Evolutionary conservation across 2,888 invertebrate genomes (phyloP).

Genomic region (Pilophorus perplexus): DNA sequence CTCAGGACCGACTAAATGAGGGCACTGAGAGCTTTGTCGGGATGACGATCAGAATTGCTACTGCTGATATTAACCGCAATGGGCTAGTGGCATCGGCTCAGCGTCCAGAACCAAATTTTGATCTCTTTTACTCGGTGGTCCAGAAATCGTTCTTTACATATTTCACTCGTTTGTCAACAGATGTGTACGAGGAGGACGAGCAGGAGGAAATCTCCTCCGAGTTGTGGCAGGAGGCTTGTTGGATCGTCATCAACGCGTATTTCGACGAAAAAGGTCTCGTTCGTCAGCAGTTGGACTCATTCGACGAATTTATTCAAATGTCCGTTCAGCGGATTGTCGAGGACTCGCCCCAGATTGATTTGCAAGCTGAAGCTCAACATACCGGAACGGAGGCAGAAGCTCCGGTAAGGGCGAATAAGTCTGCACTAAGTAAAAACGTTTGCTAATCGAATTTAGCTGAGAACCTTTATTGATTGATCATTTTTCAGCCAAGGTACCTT

Average conservation of each 20-base stretch:
- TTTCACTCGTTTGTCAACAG: too few species aligned
- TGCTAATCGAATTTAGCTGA: background rate
- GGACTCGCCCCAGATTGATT: constrained; percentile 96
- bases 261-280: constrained; percentile 99
- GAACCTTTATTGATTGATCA: background rate
- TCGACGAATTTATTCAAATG: constrained; percentile 99
- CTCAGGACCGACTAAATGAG: too few species aligned
- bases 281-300: constrained; percentile 97
- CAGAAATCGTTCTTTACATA: too few species aligned
- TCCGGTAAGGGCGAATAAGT: constrained; percentile 57
- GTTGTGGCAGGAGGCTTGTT: constrained; percentile 99
- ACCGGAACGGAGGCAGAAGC: constrained; percentile 87
- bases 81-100: too few species aligned
- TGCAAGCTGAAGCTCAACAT: constrained; percentile 97
- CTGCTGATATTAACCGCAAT: too few species aligned
- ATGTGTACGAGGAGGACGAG: constrained; percentile 75
- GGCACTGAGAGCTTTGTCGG: too few species aligned
- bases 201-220: constrained; percentile 95
- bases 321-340: constrained; percentile 99
- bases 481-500: constrained; percentile 73
- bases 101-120: too few species aligned
- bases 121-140: too few species aligned
- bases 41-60: too few species aligned
- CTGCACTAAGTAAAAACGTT: background rate
- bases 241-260: constrained; percentile 99